Conservation (phyloP, 2,113 vertebrate species). For the Oryzias melastigma region DNA sequence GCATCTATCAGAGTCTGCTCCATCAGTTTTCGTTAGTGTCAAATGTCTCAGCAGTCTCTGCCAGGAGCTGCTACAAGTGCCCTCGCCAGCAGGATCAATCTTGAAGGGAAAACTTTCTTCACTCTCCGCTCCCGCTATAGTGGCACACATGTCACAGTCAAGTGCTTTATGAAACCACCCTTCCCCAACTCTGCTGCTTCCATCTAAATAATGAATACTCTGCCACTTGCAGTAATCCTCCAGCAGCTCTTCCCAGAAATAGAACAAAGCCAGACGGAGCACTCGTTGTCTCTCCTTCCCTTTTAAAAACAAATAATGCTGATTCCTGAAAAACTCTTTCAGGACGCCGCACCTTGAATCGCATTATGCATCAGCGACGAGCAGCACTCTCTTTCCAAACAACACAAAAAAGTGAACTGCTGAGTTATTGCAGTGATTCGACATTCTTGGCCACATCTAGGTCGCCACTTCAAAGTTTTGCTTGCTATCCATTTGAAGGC, state of each 20-base stretch:
- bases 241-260: conserved; percentile 66
- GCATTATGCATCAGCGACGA: conserved; percentile 3
- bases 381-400: conserved; percentile 9
- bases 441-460: conserved; percentile 48
- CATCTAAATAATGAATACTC: conserved; percentile 75
- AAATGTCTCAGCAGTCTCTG: conserved; percentile 42
- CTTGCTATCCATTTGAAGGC: conserved; percentile 54
- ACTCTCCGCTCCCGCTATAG: conserved; percentile 50
- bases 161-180: conserved; percentile 66
- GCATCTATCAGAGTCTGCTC: conserved; percentile 64
- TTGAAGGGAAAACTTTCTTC: conserved; percentile 39
- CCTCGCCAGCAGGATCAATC: conserved; percentile 29
- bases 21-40: conserved; percentile 60
- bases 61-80: conserved; percentile 57
- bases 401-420: conserved; percentile 3
- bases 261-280: conserved; percentile 68
- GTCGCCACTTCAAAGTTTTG: conserved; percentile 58
- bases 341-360: conserved; percentile 23
- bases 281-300: conserved; percentile 47
- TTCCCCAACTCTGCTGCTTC: conserved; percentile 61
- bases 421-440: conserved; percentile 20
- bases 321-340: conserved; percentile 43
- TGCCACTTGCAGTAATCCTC: conserved; percentile 60
- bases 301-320: conserved; percentile 68
- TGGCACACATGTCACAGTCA: conserved; percentile 69